Percentiles rank a stretch among this genome's conserved stretches.
Evolutionary conservation across 2,888 invertebrate genomes (phyloP).

Genomic region (Dryocosmus kuriphilus): DNA sequence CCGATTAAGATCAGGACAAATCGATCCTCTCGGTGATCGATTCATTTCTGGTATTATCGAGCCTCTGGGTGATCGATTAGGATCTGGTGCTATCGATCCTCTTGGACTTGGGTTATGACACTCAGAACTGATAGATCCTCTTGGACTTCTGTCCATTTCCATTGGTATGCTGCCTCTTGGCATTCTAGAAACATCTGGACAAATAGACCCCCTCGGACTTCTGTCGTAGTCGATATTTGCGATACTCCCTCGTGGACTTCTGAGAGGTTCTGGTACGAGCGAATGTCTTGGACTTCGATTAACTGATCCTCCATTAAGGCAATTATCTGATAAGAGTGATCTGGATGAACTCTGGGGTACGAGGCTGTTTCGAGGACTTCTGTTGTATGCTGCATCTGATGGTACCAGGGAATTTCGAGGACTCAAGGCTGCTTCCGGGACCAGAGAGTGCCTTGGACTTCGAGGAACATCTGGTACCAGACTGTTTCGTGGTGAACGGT

Average conservation of each 20-base stretch:
- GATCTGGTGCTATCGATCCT: conserved; percentile 80
- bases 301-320: conserved; percentile 80
- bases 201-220: conserved; percentile 82
- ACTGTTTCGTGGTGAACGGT: conserved; percentile 81
- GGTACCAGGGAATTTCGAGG: conserved; percentile 83
- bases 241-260: conserved; percentile 80
- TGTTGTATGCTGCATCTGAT: conserved; percentile 78
- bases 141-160: conserved; percentile 79
- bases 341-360: conserved; percentile 75
- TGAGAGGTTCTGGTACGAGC: conserved; percentile 80
- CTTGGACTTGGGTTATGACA: conserved; percentile 80
- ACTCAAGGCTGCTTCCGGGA: conserved; percentile 80
- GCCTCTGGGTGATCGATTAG: conserved; percentile 77
- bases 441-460: conserved; percentile 82
- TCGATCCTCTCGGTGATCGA: conserved; percentile 58
- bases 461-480: conserved; percentile 80
- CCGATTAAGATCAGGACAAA: conserved; percentile 78
- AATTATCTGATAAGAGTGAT: conserved; percentile 71
- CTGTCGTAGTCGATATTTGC: conserved; percentile 81
- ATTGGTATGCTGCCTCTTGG: conserved; percentile 74
- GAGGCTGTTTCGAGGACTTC: conserved; percentile 82
- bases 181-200: conserved; percentile 81
- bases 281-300: conserved; percentile 82
- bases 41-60: conserved; percentile 76
- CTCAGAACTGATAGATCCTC: conserved; percentile 73